Evolutionary conservation across 92 coral and sea anemone genomes (phyloP), one percentile per base, ranked within the genome.

Genomic region (Siderastrea radians): DNA sequence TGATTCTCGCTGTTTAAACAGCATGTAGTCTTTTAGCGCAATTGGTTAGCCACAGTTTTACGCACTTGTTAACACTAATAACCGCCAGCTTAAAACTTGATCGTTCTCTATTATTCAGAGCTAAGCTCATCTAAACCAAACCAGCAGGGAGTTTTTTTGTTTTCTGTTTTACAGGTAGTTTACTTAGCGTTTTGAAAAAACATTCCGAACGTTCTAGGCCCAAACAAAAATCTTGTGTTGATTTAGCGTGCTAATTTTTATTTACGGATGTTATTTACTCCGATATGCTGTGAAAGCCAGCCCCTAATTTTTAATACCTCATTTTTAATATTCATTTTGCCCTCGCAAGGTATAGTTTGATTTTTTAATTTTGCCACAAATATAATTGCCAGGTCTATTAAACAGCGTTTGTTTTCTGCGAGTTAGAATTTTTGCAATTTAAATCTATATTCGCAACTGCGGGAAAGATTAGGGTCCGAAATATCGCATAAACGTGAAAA

Each of bases 351-450:
- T 77, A 71, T 86, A 73, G 83, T 45, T 80, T 75, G 89, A 93
- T 71, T 74, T 81, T 90, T 90, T 93, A 93, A 93, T 93, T 90
- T 90, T 82, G 93, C 91, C 72, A 64, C 91, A 84, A 82, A 83
- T 79, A 86, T 90, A 90, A 90, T 93, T 90, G 91, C 74, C 79
- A 90, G 58, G 81, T 90, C 95, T 86, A 93, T 93, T 93, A 93
- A 93, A 93, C 91, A 81, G 74, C 93, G 84, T 90, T 93, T 93
- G 93, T 86, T 86, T 93, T 85, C 83, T 82, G 54, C 17, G 75
- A 91, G 94, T 63, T 82, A 70, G 78, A 87, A 81, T 71, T 87
- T 81, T 85, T 87, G 83, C 86, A 86, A 76, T 91, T 91, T 87
- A 91, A 87, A 91, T 75, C 88, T 74, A 76, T 49, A 91, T 87